Evolutionary conservation across 2,113 vertebrate genomes (phyloP).

Genomic region (Chloropsis cyanopogon): DNA sequence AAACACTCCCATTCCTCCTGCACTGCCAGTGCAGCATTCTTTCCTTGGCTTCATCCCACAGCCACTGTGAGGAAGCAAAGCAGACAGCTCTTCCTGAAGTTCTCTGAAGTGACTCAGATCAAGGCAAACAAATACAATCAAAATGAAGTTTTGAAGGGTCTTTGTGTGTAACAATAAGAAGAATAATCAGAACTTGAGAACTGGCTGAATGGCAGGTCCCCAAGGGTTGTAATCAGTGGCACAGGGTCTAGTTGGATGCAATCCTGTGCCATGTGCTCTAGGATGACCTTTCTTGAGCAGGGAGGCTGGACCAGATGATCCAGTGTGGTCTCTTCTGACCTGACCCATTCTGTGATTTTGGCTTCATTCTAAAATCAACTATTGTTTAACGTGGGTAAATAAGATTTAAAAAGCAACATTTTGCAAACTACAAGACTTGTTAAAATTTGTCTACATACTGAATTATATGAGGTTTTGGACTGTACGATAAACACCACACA

Average conservation of each 20-base stretch:
- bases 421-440: not conserved
- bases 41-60: not conserved
- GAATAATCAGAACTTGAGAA: not conserved
- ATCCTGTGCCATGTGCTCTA: not conserved
- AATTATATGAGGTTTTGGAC: not conserved
- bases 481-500: not conserved
- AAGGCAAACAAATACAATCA: not conserved
- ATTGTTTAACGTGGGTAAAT: not conserved
- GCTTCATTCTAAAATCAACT: not conserved
- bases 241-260: not conserved
- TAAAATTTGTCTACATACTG: not conserved
- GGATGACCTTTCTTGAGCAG: not conserved
- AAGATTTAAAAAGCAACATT: not conserved
- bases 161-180: not conserved
- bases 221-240: not conserved
- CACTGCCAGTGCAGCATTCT: not conserved
- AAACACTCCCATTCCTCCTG: not conserved
- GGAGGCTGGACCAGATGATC: not conserved
- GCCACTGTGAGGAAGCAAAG: not conserved
- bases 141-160: not conserved
- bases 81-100: not conserved
- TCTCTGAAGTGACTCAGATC: not conserved
- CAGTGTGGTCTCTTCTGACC: not conserved
- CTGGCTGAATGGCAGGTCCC: not conserved
- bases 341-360: not conserved